Evolutionary conservation across 1,140 invertebrate species (phyloP), one percentile per base, ranked within the genome.

Genomic region (Oedothorax gibbosus): DNA sequence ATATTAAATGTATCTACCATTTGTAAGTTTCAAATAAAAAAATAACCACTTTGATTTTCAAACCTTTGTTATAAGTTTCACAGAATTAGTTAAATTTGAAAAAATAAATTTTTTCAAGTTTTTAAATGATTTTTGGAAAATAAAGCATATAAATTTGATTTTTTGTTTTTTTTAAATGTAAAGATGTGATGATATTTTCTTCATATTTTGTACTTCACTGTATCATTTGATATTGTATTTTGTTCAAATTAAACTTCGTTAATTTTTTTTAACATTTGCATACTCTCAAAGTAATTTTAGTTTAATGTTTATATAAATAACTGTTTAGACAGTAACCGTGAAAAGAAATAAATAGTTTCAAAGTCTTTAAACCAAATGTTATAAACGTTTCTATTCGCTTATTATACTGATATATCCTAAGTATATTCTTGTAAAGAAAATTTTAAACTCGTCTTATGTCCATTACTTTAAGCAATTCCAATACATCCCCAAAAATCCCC

Each of bases 371-470:
- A 35, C 1, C 35, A 35, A 35, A 35, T 35, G 35, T 35, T 35
- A n/a, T n/a, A 35, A 35, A 35, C 35, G 35, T 35, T 35, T 35
- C 35, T 35, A 35, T 35, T 5, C 35, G 35, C 35, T 35, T 5
- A 2, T 2, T 35, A 35, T 35, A 35, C 35, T 35, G 12, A 62
- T 62, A 2, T 62, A 62, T 62, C 12, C 18, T 62, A 12, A 15
- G 57, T 62, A 62, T 62, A 62, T 62, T 62, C 57, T 62, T 62
- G 3, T 62, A 62, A 18, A 62, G 57, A 62, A 62, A 62, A 62
- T 62, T 62, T 62, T 62, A 12, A 15, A 18, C 57, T 62, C 12
- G 18, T 62, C 57, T 15, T 6, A 62, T 62, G 18, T 62, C 18
- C 57, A 62, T 62, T 62, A 62, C 57, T 62, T 15, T 62, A 62